phyloP scores from a whole-genome alignment of 2,888 invertebrate genomes.

The Lepidocyrtoides sp. region DNA sequence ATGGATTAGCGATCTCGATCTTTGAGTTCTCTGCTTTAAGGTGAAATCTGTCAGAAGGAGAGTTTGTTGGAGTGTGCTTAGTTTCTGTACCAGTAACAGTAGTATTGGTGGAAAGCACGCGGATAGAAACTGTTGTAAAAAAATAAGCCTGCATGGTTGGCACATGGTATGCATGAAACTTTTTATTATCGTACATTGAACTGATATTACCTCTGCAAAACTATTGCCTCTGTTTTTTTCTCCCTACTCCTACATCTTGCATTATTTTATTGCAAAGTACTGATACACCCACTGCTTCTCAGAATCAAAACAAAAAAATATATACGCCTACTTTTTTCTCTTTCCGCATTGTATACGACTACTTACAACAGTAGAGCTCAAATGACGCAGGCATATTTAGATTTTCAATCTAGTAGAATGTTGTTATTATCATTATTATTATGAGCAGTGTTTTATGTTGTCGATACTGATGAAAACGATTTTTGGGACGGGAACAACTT shows the following conservation, averaged over 20 bases:
- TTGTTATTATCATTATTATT: neutral
- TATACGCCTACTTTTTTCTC: too few species aligned
- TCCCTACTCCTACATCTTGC: neutral
- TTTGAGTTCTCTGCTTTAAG: conserved; percentile 78
- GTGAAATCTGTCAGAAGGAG: conserved; percentile 82
- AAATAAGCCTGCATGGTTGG: conserved; percentile 36
- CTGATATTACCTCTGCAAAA: neutral
- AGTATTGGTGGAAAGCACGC: neutral
- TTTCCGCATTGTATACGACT: too few species aligned
- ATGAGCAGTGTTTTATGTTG: conserved; percentile 25
- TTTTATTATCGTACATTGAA: conserved; percentile 50
- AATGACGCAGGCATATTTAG: conserved; percentile 9
- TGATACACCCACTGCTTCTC: neutral
- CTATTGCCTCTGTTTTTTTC: neutral
- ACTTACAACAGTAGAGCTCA: too few species aligned
- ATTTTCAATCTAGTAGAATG: neutral
- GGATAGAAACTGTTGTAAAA: conserved; percentile 15
- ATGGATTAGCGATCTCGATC: conserved; percentile 85
- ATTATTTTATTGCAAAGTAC: neutral
- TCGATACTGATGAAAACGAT: neutral
- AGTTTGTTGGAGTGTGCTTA: conserved; percentile 23
- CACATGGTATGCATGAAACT: conserved; percentile 39
- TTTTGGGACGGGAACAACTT: conserved; percentile 27
- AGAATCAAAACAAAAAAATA: conserved; percentile 34
- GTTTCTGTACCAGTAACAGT: neutral